Conservation (phyloP, 1,140 invertebrate species). For the Eufriesea mexicana region DNA sequence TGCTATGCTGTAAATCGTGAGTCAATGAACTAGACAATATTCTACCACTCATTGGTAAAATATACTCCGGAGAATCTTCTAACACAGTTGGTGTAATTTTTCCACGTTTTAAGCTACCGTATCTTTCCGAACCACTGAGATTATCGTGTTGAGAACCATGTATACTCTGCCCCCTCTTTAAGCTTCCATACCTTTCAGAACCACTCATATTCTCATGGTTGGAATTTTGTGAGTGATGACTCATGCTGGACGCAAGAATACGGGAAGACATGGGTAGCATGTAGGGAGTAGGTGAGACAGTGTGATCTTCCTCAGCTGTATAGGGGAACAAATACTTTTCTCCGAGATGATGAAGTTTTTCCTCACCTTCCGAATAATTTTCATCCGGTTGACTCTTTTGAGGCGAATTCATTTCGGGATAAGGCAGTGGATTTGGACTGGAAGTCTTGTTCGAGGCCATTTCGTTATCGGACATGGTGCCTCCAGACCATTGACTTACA, state of each 20-base stretch:
- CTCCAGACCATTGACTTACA: slow-evolving; percentile 89
- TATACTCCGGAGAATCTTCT: slow-evolving; percentile 78
- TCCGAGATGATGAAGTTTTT: slow-evolving; percentile 86
- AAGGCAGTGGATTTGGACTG: slow-evolving; percentile 88
- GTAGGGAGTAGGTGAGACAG: slow-evolving; percentile 82
- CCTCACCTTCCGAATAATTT: slow-evolving; percentile 88
- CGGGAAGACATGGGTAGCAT: slow-evolving; percentile 79
- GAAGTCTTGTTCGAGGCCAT: slow-evolving; percentile 85
- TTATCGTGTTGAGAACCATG: slow-evolving; percentile 79
- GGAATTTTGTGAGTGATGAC: slow-evolving; percentile 83
- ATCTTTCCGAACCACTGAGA: slow-evolving; percentile 75
- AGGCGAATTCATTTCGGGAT: slow-evolving; percentile 85
- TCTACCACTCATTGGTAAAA: slow-evolving; percentile 79
- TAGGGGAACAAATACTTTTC: slow-evolving; percentile 91
- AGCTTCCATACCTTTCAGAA: slow-evolving; percentile 78
- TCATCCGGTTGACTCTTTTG: slow-evolving; percentile 84
- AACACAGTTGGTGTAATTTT: slow-evolving; percentile 77
- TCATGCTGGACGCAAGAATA: slow-evolving; percentile 79
- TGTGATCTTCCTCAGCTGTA: slow-evolving; percentile 84
- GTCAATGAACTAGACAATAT: slow-evolving; percentile 78
- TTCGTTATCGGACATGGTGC: slow-evolving; percentile 89
- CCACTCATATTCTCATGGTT: slow-evolving; percentile 78
- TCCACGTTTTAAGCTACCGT: slow-evolving; percentile 77
- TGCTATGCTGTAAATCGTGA: slow-evolving; percentile 79
- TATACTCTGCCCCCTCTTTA: slow-evolving; percentile 77